Conservation (phyloP, 2,888 invertebrate species). For the Ecliptopera silaceata region DNA sequence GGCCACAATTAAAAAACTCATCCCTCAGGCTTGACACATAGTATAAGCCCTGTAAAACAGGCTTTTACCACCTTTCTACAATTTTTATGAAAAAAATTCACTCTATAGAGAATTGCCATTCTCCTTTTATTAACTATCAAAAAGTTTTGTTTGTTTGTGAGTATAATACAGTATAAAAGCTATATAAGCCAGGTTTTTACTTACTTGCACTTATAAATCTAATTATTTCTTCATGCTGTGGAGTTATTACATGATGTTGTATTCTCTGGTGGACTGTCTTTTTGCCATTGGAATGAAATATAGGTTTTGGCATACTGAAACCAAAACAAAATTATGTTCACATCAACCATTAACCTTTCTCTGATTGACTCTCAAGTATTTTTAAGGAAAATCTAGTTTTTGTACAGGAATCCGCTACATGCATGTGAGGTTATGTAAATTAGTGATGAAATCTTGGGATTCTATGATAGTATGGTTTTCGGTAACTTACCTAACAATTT, state of each 20-base stretch:
- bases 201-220: constrained; percentile 94
- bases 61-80: too few relatives aligned
- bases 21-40: too few relatives aligned
- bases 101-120: too few relatives aligned
- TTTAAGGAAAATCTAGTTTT: not conserved
- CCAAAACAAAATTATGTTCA: constrained; percentile 25
- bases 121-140: too few relatives aligned
- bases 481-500: constrained; percentile 84
- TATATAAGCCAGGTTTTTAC: constrained; percentile 63
- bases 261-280: constrained; percentile 84
- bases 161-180: too few relatives aligned
- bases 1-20: too few relatives aligned
- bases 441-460: constrained; percentile 68
- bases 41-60: too few relatives aligned
- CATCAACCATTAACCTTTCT: not conserved
- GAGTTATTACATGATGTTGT: constrained; percentile 84
- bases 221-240: constrained; percentile 94
- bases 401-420: not conserved
- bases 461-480: constrained; percentile 18
- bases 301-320: constrained; percentile 90
- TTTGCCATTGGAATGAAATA: constrained; percentile 89
- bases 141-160: too few relatives aligned
- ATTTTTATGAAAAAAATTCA: too few relatives aligned
- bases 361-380: not conserved
- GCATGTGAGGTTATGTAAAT: constrained; percentile 77